phyloP scores from a whole-genome alignment of 2,888 invertebrate genomes.

The Atethmia centrago region DNA sequence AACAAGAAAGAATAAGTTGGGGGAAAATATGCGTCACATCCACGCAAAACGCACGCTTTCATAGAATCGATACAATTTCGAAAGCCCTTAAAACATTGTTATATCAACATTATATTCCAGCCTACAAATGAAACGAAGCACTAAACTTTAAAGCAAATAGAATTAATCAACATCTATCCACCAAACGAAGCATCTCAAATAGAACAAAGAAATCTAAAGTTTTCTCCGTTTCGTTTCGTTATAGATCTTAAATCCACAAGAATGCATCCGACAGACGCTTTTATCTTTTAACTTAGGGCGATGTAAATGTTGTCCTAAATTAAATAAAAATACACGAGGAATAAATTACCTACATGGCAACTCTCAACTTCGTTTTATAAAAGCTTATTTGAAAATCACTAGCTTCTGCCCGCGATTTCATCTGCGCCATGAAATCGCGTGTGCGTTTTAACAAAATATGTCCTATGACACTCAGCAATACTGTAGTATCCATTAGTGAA shows the following conservation, averaged over 20 bases:
- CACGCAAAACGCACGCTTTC: too few relatives aligned
- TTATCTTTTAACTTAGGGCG: slow-evolving; percentile 51
- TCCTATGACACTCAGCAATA: background rate
- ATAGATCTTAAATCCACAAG: slow-evolving; percentile 37
- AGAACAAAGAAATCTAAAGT: slow-evolving; percentile 33
- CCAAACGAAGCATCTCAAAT: slow-evolving; percentile 20
- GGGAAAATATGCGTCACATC: too few relatives aligned
- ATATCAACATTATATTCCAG: slow-evolving; percentile 12
- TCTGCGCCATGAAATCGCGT: too few relatives aligned
- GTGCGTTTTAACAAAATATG: background rate
- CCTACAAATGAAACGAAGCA: slow-evolving; percentile 33
- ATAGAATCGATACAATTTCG: slow-evolving; percentile 6
- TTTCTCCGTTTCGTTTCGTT: slow-evolving; percentile 36
- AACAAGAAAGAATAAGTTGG: too few relatives aligned
- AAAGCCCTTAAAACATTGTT: slow-evolving; percentile 27
- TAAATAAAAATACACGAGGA: slow-evolving; percentile 28
- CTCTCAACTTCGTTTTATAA: slow-evolving; percentile 26
- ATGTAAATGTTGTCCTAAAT: slow-evolving; percentile 41
- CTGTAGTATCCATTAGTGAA: background rate
- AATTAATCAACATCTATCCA: slow-evolving; percentile 41
- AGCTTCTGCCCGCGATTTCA: background rate
- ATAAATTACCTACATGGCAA: slow-evolving; percentile 42
- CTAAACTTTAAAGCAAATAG: slow-evolving; percentile 28
- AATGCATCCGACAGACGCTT: slow-evolving; percentile 57
- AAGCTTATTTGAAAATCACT: slow-evolving; percentile 15